phyloP scores from a whole-genome alignment of 1,140 invertebrate genomes.

The Spodoptera litura region DNA sequence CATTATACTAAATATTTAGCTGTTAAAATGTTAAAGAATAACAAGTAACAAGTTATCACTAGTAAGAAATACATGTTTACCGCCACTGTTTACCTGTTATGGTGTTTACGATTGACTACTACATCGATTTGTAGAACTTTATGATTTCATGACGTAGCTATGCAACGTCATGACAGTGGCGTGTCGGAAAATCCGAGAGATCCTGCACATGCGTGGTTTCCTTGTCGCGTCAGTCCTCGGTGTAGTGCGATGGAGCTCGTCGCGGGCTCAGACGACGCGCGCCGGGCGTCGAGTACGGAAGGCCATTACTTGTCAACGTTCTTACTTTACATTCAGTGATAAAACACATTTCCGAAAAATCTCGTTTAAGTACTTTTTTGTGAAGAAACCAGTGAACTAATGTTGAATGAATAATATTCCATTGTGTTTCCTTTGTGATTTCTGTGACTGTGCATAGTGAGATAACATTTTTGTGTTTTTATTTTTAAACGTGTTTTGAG shows the following conservation, averaged over 20 bases:
- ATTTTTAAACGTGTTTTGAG: conserved; percentile 52
- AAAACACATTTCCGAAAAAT: conserved; percentile 20
- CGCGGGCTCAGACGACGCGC: conserved; percentile 70
- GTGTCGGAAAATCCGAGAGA: conserved; percentile 68
- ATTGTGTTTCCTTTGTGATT: background rate
- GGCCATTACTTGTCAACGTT: conserved; percentile 56
- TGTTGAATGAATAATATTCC: conserved; percentile 16
- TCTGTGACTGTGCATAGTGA: conserved; percentile 37
- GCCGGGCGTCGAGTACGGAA: conserved; percentile 68
- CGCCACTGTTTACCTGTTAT: background rate
- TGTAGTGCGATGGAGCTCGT: conserved; percentile 56
- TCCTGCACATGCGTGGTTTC: conserved; percentile 77
- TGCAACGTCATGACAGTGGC: conserved; percentile 63
- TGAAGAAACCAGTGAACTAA: conserved; percentile 36
- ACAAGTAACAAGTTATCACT: too few relatives aligned
- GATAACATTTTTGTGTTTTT: conserved; percentile 50
- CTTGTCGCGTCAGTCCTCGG: conserved; percentile 59
- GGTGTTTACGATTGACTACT: background rate
- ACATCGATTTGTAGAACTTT: background rate
- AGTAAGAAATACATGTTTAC: too few relatives aligned
- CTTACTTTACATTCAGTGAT: conserved; percentile 39
- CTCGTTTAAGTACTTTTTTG: conserved; percentile 16
- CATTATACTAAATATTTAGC: too few relatives aligned
- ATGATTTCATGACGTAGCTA: conserved; percentile 49
- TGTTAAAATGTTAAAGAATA: too few relatives aligned